Base-by-base conservation (phyloP, 2,113 vertebrate species). In the Menura novaehollandiae region DNA sequence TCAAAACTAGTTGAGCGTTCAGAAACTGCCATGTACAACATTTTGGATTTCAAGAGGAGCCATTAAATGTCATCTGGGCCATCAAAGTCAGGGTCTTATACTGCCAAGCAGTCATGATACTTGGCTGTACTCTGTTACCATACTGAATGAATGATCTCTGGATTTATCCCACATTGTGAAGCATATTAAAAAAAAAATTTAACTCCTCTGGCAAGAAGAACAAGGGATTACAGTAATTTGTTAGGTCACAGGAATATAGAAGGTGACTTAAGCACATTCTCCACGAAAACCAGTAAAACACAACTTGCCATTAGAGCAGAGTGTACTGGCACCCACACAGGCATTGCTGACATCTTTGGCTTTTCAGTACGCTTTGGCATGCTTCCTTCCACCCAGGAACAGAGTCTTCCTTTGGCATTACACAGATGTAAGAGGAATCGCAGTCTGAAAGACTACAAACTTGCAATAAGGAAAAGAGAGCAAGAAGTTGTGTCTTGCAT, bases 381-480 rank as follows among this genome's bases (percentile, higher is more conserved):
- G 43, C 33, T 67, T 83, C 94, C 73, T 95, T 97, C 24, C 91
- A 88, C 23, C 95, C 98, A 41, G 85, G 27, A 63, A 90, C 35
- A 43, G 93, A 58, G 59, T 64, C 98, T 46, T 97, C 80, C 97
- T 99, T 99, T 80, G 98, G 98, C 89, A 98, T 98, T 62, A 99
- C 98, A 12, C 98, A 97, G 92, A 98, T 99, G 93, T 98, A 99
- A 81, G 98, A 98, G 3, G 99, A 99, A 55, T 98, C 97, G 43
- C 97, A 98, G 62, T 79, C 97, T 51, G 98, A 98, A 64, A 17
- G 37, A 27, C 37, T 28, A 64, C 32, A n/a, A 86, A 98, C 99
- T 99, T 96, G 56, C 95, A 75, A 91, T 8, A 8, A 20, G 78
- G 68, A 52, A 91, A 28, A 56, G 52, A 62, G 19, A 71, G 23